Base-by-base conservation (phyloP, 1,140 invertebrate species). In the Pantala flavescens region DNA sequence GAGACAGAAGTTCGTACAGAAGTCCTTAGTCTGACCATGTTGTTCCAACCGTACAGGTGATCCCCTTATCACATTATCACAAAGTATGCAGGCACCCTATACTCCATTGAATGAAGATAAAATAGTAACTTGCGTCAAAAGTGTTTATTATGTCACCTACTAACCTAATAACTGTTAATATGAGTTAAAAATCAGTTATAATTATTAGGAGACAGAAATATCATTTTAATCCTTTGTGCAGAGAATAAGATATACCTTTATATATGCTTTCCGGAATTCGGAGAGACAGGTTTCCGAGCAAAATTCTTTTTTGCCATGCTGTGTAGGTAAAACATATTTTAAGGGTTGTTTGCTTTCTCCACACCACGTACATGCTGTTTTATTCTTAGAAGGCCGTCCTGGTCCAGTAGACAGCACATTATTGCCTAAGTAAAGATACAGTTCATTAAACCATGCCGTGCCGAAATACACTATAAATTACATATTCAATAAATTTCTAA, bases 241-340 rank as follows among this genome's bases (percentile, higher is more conserved):
- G 3, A 36, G 9, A 9, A 36, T 36, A 5, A 36, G 28, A 36
- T 5, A 36, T 77, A 85, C 85, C 84, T 94, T 92, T 78, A 90
- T 89, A 79, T 94, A 93, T 21, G 92, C 93, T 80, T 93, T 93
- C 71, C 93, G 87, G 81, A 94, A 96, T 84, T 94, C 92, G 10
- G 90, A 89, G 23, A 96, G 86, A 83, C 94, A 97, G 23, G 89
- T 91, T 82, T 94, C 91, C 0, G 93, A 95, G 83, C 94, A 97
- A 82, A 97, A 96, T 81, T 96, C 93, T 81, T 95, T 95, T 80
- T 95, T 95, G 14, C 93, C 92, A 82, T 93, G 89, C 79, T 91
- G 91, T 0, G 92, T 94, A 7, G 93, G 93, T 72, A 94, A 83
- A 70, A 95, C 91, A 83, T 93, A 96, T 79, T 93, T 93, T 23